Evolutionary conservation across 2,113 vertebrate species (phyloP), one percentile per base, ranked within the genome.

Genomic region (Callospermophilus lateralis): DNA sequence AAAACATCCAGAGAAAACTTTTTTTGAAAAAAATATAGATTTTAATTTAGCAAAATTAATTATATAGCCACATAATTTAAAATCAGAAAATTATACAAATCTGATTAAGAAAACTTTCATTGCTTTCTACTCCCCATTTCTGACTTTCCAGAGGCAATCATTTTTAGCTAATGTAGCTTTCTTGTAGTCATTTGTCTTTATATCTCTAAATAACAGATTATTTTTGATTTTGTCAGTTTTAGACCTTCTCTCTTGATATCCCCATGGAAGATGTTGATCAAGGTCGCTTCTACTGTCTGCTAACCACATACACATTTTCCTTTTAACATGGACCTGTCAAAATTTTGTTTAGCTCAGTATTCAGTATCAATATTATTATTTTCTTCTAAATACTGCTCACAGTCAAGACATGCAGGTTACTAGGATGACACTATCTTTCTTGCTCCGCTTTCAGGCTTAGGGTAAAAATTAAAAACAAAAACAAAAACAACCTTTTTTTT

Each of bases 21-120:
- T 72, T 67, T 45, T 85, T 17, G 16, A 30, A 30, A 63, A 58
- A 89, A 76, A 42, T n/a, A 58, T 67, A 61, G 22, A 58, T n/a
- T 95, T 90, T 84, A 73, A 92, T 93, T 93, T 51, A 58, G 37
- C 16, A 83, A 84, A 81, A 24, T 90, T 86, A 81, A 26, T 80
- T 95, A 15, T 55, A 37, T 6, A 89, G 70, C 37, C 77, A 30
- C 1, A 32, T n/a, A 48, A 72, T 84, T 88, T 72, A 79, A 83
- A 78, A 17, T 73, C 51, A 96, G 91, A 89, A 74, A 68, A 76
- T 55, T 58, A 58, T 39, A 45, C 0, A 28, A n/a, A 22, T 45
- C 32, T 65, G 70, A 48, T 28, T 61, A 88, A n/a, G 28, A 86
- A 22, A 53, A 91, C 3, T 10, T 65, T 76, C 87, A 17, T 39